Evolutionary conservation across 2,888 invertebrate genomes (phyloP), one percentile per base, ranked within the genome.

Genomic region (Lepidochrysops patricia): DNA sequence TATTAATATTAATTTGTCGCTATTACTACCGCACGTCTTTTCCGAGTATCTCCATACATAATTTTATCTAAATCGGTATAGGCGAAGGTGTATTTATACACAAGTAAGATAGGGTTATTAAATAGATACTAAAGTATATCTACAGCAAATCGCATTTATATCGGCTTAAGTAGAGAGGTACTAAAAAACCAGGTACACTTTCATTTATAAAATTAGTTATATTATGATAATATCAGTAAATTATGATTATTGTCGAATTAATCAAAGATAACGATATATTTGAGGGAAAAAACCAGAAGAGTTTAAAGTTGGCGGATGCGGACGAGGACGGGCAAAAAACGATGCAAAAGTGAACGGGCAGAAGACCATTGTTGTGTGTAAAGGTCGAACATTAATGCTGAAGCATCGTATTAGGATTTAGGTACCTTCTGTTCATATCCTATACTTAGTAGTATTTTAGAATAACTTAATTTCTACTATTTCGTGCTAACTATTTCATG

Each of bases 301-400:
- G 29, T 32, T 57, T 49, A 58, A 50, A 49, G 68, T 59, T 74
- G 60, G 75, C 78, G 78, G 77, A 79, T 76, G 73, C 72, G 63
- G 63, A 64, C 77, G 77, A 78, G 77, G 78, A 78, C 77, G 63
- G 64, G 64, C 72, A 69, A 74, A 76, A 77, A 77, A 78, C 70
- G 62, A 67, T 66, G 70, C 73, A 75, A 74, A 75, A 77, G 76
- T 77, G 77, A 79, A 70, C 73, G 77, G 74, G 66, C 62, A 62
- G 61, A 61, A 61, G 66, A 54, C 70, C 63, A 74, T 75, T 75
- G 74, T 75, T 72, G 70, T 70, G 70, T 70, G 68, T 70, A 52
- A 52, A 52, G 52, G 52, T 52, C 52, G 27, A 52, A 52, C 15
- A 52, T n/a, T n/a, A n/a, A n/a, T n/a, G n/a, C n/a, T 27, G 27